A percentile compares a stretch with the other conserved stretches of the same genome.
Evolutionary conservation across 2,113 vertebrate genomes (phyloP).

Genomic region (Columba livia): DNA sequence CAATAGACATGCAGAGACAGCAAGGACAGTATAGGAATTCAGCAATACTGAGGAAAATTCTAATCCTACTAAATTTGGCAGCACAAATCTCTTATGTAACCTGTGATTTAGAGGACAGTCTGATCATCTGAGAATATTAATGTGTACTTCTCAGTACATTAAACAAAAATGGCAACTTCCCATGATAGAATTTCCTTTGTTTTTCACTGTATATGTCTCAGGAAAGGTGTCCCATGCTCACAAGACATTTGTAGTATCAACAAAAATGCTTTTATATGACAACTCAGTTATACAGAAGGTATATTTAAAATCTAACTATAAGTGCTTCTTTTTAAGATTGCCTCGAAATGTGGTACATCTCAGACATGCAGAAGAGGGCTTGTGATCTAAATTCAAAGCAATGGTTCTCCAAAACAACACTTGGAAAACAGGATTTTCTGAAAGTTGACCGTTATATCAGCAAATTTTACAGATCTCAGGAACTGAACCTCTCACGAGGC

Average conservation of each 20-base stretch:
- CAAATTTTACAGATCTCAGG: not conserved
- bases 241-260: not conserved
- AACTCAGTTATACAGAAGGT: not conserved
- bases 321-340: not conserved
- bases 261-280: not conserved
- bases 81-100: slow-evolving; percentile 20
- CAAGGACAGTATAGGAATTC: not conserved
- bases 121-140: not conserved
- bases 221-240: not conserved
- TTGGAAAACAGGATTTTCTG: not conserved
- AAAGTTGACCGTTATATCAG: not conserved
- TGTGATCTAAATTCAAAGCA: not conserved
- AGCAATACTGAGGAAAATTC: not conserved
- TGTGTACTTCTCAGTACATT: not conserved
- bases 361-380: not conserved
- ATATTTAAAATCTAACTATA: not conserved
- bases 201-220: not conserved
- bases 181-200: not conserved
- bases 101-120: not conserved
- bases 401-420: not conserved
- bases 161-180: not conserved
- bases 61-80: slow-evolving; percentile 24
- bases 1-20: not conserved
- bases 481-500: not conserved
- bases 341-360: not conserved